These are phyloP conservation scores for Aptenodytes forsteri DNA, from an alignment of 2,113 vertebrate genomes.

Conservation along the genomic window DNA sequence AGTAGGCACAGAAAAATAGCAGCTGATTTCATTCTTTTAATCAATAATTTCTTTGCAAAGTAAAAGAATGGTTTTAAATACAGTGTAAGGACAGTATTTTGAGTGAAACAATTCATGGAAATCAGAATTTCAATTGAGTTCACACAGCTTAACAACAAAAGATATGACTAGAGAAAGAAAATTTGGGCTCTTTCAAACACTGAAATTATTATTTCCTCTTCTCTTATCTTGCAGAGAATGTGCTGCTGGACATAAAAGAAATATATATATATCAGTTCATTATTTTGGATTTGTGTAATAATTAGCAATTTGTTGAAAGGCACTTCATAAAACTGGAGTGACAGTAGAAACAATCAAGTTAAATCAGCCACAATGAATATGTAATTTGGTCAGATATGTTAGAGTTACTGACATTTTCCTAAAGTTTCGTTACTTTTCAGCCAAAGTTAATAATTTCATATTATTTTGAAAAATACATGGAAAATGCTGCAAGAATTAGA, in stretches of 20 bases:
- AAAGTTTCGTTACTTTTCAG: not conserved
- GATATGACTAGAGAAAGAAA: constrained; percentile 9
- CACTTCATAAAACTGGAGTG: not conserved
- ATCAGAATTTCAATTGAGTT: not conserved
- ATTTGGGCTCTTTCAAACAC: not conserved
- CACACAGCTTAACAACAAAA: not conserved
- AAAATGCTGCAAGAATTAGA: not conserved
- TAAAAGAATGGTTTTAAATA: not conserved
- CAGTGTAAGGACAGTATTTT: not conserved
- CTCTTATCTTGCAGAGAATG: not conserved
- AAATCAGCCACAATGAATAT: not conserved
- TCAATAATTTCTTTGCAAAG: not conserved
- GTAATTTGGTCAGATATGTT: not conserved
- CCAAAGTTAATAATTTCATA: not conserved
- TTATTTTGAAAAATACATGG: not conserved
- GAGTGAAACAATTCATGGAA: not conserved
- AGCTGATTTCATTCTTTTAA: not conserved
- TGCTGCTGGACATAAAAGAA: not conserved
- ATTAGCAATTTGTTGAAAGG: not conserved
- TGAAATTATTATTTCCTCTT: not conserved
- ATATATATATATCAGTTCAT: not conserved
- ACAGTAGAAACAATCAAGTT: not conserved
- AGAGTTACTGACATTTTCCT: not conserved
- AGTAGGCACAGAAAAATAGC: not conserved
- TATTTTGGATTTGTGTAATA: constrained; percentile 18